Evolutionary conservation across 1,140 invertebrate genomes (phyloP), one percentile per base, ranked within the genome.

Genomic region (Maniola jurtina): DNA sequence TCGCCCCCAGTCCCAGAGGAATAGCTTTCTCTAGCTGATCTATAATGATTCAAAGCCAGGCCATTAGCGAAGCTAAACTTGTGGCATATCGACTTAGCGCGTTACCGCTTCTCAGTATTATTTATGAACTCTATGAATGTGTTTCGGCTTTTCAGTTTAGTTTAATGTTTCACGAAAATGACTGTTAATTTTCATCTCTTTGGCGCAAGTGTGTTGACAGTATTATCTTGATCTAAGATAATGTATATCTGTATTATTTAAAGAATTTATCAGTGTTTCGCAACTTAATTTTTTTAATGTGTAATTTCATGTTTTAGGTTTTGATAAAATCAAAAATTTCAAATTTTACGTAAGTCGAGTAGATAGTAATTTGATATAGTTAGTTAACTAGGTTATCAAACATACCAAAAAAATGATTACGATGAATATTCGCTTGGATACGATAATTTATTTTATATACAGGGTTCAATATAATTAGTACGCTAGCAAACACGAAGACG

Each of bases 1-100:
- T 70, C 34, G 61, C 47, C 52, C 63, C 40, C 36, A 38, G 33
- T 60, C 66, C 60, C 65, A n/a, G 16, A 38, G 70, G 70, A 56
- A 58, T 68, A 63, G 52, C 62, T 52, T 59, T 70, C 34, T 68
- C 63, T 63, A 64, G 67, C 66, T 57, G 56, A 70, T 70, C 67
- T 68, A 66, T 70, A 72, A 70, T 73, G 72, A 65, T 58, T 59
- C 33, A 54, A 75, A 75, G 75, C 74, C 74, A 73, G 70, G 64
- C 79, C 76, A 83, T 83, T 81, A 80, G 76, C 68, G 60, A 75
- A 82, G 76, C 79, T 84, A 77, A 80, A 74, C 65, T 76, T 72
- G 60, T 61, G 15, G 33, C 58, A 61, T 56, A 71, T 77, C 60
- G 66, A 68, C 73, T 75, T 72, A 68, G 62, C 45, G 68, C 52